Evolutionary conservation across 2,113 vertebrate genomes (phyloP).

Genomic region (Aptenodytes forsteri): DNA sequence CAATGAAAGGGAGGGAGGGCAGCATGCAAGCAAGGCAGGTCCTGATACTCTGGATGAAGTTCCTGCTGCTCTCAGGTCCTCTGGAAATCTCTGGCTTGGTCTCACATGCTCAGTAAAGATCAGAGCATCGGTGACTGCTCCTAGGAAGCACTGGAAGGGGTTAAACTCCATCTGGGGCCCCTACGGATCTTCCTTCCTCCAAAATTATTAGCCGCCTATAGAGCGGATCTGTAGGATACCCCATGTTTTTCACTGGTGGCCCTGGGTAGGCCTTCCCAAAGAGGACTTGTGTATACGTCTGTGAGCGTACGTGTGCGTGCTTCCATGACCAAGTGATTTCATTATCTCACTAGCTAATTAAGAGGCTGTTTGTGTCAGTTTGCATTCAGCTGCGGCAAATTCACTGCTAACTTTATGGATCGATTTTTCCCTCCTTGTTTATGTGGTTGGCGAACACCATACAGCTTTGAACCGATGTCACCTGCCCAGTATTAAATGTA

Average conservation of each 20-base stretch:
- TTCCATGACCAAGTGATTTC: not conserved
- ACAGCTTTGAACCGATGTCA: not conserved
- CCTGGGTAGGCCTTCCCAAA: not conserved
- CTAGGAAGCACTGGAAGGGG: not conserved
- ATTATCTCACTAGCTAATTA: not conserved
- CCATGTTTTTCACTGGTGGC: not conserved
- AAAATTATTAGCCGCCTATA: not conserved
- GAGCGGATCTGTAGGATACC: not conserved
- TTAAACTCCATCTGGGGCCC: not conserved
- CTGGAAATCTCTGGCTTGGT: not conserved
- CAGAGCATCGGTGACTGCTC: not conserved
- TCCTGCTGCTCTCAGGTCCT: not conserved
- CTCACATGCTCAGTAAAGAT: not conserved
- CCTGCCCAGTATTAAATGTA: not conserved
- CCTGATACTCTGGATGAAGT: not conserved
- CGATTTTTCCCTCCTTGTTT: not conserved
- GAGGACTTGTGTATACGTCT: not conserved
- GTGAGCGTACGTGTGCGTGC: accelerated
- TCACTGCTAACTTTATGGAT: not conserved
- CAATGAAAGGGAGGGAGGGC: not conserved
- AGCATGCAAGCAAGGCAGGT: not conserved
- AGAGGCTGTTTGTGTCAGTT: not conserved
- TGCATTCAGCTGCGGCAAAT: not conserved
- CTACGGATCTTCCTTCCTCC: not conserved
- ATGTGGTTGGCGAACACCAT: not conserved